These are phyloP conservation scores for Gopherus evgoodei DNA, from an alignment of 2,113 vertebrate species.

Conservation along the genomic window DNA sequence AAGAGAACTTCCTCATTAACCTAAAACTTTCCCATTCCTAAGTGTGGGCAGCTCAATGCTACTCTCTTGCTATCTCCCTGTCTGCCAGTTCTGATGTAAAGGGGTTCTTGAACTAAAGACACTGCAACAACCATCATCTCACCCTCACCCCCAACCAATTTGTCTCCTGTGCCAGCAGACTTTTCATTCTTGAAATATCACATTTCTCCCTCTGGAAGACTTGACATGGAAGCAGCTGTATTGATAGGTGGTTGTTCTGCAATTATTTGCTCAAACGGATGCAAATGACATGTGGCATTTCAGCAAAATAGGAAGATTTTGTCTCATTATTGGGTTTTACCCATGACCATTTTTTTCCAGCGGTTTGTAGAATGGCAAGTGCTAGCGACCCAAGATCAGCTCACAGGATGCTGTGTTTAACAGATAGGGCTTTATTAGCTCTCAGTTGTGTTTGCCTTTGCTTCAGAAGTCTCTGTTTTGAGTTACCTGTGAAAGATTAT, in stretches of 20 bases:
- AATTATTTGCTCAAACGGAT: conserved; percentile 19
- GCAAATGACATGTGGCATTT: conserved; percentile 41
- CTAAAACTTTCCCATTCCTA: neutral
- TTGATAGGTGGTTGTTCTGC: conserved; percentile 51
- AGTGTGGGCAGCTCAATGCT: neutral
- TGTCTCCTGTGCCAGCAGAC: neutral
- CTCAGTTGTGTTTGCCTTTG: conserved; percentile 31
- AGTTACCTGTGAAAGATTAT: conserved; percentile 59
- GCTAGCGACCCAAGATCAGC: conserved; percentile 53
- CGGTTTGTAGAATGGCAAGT: conserved; percentile 51
- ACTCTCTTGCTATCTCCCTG: neutral
- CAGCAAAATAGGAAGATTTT: conserved; percentile 49
- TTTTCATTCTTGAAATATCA: neutral
- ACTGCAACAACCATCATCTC: neutral
- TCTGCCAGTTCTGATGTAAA: neutral
- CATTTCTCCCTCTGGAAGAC: accelerated
- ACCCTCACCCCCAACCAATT: accelerated
- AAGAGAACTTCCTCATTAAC: neutral
- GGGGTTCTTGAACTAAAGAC: neutral
- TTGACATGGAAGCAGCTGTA: neutral
- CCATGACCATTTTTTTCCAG: conserved; percentile 74
- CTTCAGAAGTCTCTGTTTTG: conserved; percentile 59
- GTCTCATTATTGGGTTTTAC: conserved; percentile 67
- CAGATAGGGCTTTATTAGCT: conserved; percentile 60
- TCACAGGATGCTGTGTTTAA: conserved; percentile 72